Base-by-base conservation (phyloP, 1,140 invertebrate genomes). In the Campoletis sonorensis region DNA sequence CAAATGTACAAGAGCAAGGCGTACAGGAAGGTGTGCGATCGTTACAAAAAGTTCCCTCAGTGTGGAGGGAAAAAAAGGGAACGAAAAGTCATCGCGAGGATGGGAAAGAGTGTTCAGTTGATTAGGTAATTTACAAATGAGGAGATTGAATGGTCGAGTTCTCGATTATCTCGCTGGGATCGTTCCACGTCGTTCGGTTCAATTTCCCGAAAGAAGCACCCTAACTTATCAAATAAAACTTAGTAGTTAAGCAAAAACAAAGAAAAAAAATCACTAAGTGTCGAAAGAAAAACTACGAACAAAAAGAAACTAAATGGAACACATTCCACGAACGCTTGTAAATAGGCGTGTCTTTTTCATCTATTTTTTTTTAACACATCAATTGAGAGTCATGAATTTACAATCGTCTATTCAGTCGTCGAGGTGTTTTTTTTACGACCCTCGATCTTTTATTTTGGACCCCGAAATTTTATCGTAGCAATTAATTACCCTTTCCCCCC, bases 1-100 rank as follows among this genome's bases (percentile, higher is more conserved):
- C 49, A 80, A 82, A 79, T 82, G 77, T 82, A 82, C 61, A 72
- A 79, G 79, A 82, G 71, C 58, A 67, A 68, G 49, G 77, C 79
- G 72, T 78, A 79, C 51, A 70, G 71, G 71, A 58, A 81, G 64
- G 54, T 64, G 45, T 79, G 79, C 49, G 49, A 30, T 58, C 76
- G 76, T 72, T 64, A 82, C 11, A 75, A 79, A 80, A 79, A 78
- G 40, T 79, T 21, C 27, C 67, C 49, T 79, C 27, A 51, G n/a
- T 67, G 40, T 67, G 40, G 70, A 77, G 76, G 51, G 1, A 33
- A 61, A n/a, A 37, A 80, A 72, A 13, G 40, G 40, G 7, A 78
- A 75, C 64, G 11, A n/a, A 49, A 2, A 45, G 33, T 54, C 37
- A 16, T 79, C 33, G 26, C 49, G 37, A 33, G 13, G 27, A 79